phyloP scores from a whole-genome alignment of 2,888 invertebrate species.

The Phyllotreta cruciferae region DNA sequence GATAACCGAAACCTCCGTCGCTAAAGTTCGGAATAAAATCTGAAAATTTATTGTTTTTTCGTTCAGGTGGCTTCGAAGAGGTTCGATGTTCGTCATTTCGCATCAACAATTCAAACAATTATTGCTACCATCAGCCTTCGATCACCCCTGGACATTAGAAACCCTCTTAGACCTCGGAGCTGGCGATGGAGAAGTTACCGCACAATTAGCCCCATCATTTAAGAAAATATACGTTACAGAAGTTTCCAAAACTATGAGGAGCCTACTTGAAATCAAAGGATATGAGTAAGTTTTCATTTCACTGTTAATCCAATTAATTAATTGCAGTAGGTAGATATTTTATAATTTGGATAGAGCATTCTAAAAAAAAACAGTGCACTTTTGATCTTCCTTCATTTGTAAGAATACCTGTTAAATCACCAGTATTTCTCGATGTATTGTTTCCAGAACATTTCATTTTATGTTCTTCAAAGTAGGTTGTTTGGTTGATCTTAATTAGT shows the following conservation, averaged over 20 bases:
- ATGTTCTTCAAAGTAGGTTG: too few relatives aligned
- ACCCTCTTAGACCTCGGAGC: slow-evolving; percentile 88
- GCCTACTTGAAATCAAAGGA: slow-evolving; percentile 76
- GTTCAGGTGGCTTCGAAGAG: slow-evolving; percentile 80
- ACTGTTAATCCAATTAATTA: neutral
- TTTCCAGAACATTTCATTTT: too few relatives aligned
- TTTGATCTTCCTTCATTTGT: too few relatives aligned
- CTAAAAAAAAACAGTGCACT: too few relatives aligned
- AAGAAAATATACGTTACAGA: slow-evolving; percentile 85
- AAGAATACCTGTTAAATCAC: too few relatives aligned
- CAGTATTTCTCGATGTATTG: too few relatives aligned
- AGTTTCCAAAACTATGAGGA: slow-evolving; percentile 88
- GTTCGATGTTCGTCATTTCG: slow-evolving; percentile 97
- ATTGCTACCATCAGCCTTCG: slow-evolving; percentile 59
- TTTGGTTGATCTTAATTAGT: too few relatives aligned
- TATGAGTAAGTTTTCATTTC: slow-evolving; percentile 69
- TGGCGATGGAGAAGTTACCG: slow-evolving; percentile 94
- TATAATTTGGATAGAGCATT: too few relatives aligned
- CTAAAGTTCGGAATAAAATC: too few relatives aligned
- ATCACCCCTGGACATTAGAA: slow-evolving; percentile 57
- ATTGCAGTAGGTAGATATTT: too few relatives aligned
- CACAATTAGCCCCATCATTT: slow-evolving; percentile 78
- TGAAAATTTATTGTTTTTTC: slow-evolving; percentile 2
- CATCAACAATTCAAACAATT: slow-evolving; percentile 77
- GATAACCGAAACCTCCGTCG: too few relatives aligned